phyloP scores from a whole-genome alignment of 2,888 invertebrate species.

The Lysandra bellargus region DNA sequence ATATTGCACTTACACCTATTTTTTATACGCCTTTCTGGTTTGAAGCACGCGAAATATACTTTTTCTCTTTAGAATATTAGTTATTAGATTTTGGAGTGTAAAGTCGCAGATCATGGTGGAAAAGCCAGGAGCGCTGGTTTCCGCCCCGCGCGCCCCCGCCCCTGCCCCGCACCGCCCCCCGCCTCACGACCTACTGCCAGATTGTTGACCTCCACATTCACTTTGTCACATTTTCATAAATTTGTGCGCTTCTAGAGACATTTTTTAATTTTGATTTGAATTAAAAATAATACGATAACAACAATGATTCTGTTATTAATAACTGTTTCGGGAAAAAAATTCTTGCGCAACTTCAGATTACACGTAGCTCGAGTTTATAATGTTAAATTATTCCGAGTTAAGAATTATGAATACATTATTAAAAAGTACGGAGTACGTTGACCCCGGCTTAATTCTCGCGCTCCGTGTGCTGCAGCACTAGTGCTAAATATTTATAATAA shows the following conservation, averaged over 20 bases:
- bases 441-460: not conserved
- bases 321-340: no score
- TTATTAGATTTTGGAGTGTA: not conserved
- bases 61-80: no score
- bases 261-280: not conserved
- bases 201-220: conserved; percentile 52
- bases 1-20: no score
- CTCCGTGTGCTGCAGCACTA: not conserved
- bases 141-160: conserved; percentile 42
- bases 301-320: not conserved
- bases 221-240: conserved; percentile 45
- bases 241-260: conserved; percentile 32
- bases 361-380: not conserved
- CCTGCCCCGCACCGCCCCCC: conserved; percentile 44
- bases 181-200: conserved; percentile 65
- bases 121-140: conserved; percentile 39
- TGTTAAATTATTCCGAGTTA: not conserved
- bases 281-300: not conserved
- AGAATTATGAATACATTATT: not conserved
- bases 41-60: no score
- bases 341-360: not conserved
- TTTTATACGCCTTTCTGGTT: no score
- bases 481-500: no score
- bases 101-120: conserved; percentile 33
- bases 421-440: conserved; percentile 10